phyloP scores from a whole-genome alignment of 2,113 vertebrate species.

The Podarcis cretensis region DNA sequence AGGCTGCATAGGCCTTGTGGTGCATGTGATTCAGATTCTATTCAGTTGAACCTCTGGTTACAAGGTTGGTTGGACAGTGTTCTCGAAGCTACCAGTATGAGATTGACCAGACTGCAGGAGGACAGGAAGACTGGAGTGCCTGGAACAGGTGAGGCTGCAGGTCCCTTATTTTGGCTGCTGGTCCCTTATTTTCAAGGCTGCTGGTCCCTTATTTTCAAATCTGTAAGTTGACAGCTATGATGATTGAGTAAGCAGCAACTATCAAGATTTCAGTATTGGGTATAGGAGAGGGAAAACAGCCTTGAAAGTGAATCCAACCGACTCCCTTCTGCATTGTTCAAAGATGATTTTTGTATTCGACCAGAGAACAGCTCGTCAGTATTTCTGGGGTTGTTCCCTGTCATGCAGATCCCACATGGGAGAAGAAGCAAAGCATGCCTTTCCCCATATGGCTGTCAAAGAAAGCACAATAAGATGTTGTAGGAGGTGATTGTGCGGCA shows the following conservation, averaged over 20 bases:
- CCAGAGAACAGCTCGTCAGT: background rate
- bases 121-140: too few species aligned
- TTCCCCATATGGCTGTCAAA: background rate
- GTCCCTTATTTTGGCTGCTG: too few species aligned
- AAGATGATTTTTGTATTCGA: background rate
- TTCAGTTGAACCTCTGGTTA: too few species aligned
- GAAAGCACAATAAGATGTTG: background rate
- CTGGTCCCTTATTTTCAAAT: too few species aligned
- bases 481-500: background rate
- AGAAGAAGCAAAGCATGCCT: slow-evolving; percentile 9
- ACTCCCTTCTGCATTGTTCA: background rate
- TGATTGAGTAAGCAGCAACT: background rate
- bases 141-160: too few species aligned
- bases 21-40: too few species aligned
- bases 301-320: background rate
- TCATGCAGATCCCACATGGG: background rate
- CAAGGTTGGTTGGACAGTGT: too few species aligned
- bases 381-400: background rate
- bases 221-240: background rate
- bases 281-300: background rate
- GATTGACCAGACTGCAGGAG: too few species aligned
- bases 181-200: too few species aligned
- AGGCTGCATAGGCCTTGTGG: too few species aligned
- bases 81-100: too few species aligned
- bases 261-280: background rate